Evolutionary conservation across 2,797 vertebrate species (phyloP).

Genomic region (Rhinatrema bivittatum): DNA sequence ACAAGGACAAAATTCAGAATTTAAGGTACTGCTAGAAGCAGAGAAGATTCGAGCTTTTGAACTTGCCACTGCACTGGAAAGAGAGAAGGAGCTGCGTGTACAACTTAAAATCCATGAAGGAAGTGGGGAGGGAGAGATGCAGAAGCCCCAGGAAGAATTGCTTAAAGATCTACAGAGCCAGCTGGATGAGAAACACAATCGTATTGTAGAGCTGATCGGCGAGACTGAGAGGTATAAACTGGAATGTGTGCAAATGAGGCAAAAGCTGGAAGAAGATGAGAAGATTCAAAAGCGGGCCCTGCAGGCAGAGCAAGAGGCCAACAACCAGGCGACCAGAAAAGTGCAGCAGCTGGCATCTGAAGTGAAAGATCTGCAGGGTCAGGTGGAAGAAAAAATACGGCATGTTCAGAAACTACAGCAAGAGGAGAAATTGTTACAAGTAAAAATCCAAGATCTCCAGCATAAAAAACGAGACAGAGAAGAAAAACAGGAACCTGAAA

Average conservation of each 20-base stretch:
- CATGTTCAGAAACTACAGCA: conserved; percentile 60
- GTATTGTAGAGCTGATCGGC: conserved; percentile 70
- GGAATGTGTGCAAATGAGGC: conserved; percentile 62
- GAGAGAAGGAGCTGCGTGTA: conserved; percentile 62
- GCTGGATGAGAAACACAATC: conserved; percentile 75
- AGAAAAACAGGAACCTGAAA: conserved; percentile 20
- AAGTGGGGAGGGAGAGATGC: conserved; percentile 27
- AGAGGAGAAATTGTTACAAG: conserved; percentile 67
- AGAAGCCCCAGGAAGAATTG: conserved; percentile 52
- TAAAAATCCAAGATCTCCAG: conserved; percentile 56
- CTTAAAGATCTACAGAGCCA: conserved; percentile 74
- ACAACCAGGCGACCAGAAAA: conserved; percentile 55
- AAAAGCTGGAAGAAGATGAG: conserved; percentile 72
- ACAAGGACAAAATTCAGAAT: conserved; percentile 56
- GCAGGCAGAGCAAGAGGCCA: conserved; percentile 64
- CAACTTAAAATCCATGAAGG: conserved; percentile 45
- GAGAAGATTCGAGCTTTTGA: conserved; percentile 70
- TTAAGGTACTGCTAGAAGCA: conserved; percentile 79
- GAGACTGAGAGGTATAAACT: conserved; percentile 78
- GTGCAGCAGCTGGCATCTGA: conserved; percentile 57
- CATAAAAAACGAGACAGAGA: conserved; percentile 36
- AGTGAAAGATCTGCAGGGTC: conserved; percentile 61
- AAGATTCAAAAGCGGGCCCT: conserved; percentile 53
- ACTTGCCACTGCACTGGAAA: conserved; percentile 66
- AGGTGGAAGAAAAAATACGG: conserved; percentile 65